Base-by-base conservation (phyloP, 2,113 vertebrate genomes). In the Pipra filicauda region DNA sequence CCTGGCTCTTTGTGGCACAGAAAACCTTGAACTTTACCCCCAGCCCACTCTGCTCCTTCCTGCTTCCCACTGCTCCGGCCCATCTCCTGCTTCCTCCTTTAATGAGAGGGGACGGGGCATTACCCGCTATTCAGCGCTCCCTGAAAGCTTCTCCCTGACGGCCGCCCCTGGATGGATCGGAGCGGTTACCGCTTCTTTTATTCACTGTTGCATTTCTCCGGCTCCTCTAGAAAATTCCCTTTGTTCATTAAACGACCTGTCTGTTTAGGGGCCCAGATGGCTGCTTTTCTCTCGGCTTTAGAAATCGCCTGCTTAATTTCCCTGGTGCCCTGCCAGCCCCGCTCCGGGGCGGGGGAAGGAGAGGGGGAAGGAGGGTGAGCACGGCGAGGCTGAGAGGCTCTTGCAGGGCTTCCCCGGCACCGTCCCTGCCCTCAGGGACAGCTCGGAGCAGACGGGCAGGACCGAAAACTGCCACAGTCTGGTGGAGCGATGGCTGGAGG, bases 151-250 rank as follows among this genome's bases (percentile, higher is more conserved):
- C 67, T 83, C 33, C 71, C 57, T 61, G 20, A 28, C 0, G 1
- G 57, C 24, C 61, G 27, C 37, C 21, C 49, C 61, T 26, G 81
- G 48, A 27, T 16, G 33, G 74, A 55, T 61, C 1, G 2, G 64
- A 79, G 14, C 58, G 44, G 15, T 51, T 88, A 31, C 33, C 4
- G 5, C 41, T 76, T 20, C 76, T 77, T 75, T 80, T 69, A 57
- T 86, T 78, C 81, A 52, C 67, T 43, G 35, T 39, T 93, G 52
- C 70, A 1, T 86, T 89, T 71, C 58, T 93, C 44, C 0, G 0
- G 57, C 81, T 78, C 74, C 81, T 82, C 62, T 70, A 66, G 89
- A 95, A 95, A 93, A 83, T 88, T 92, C 71, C 54, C 31, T 88
- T 67, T 80, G 88, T 71, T 89, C 82, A 10, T 74, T 51, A 72